Evolutionary conservation across 2,888 invertebrate genomes (phyloP), one percentile per base, ranked within the genome.

Genomic region (Meta bourneti): DNA sequence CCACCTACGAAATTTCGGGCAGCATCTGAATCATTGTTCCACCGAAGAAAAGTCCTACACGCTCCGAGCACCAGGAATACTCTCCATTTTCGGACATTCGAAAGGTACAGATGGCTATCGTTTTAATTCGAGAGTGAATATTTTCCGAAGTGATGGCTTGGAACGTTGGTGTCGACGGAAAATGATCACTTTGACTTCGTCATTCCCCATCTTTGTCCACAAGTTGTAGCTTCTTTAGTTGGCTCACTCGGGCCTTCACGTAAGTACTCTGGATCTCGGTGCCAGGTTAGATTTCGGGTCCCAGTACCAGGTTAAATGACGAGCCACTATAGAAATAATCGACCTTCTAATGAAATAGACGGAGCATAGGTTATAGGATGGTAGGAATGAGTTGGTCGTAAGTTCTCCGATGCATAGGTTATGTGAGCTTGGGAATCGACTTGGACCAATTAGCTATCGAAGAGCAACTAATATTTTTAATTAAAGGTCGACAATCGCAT

Each of bases 71-170:
- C 6, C 79, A 49, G n/a, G 52, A 72, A 72, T 20, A 79, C 70
- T 70, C 77, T 86, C 70, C 86, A 7, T 77, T 85, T 85, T 75
- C 61, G 77, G 77, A 11, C 20, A 4, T 34, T 34, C 34, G 34
- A 34, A 1, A 34, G 74, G 51, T 49, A 72, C n/a, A 77, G 86
- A 91, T 91, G 71, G 49, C 77, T 86, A 91, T 91, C 87, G 20
- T 16, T 81, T 61, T 78, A 74, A 83, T 91, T 81, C 75, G 71
- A 20, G 71, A 61, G 70, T 52, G 91, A 61, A 13, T 84, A 79
- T 90, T 85, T 89, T 80, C 84, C 70, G 70, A 80, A 34, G 69
- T 78, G 82, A 80, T 74, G 71, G 16, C n/a, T 52, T 69, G 78
- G 52, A 54, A 78, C 91, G 54, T 7, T 79, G 83, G 75, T 6